Percentiles rank a stretch among this genome's conserved stretches.
phyloP scores from a whole-genome alignment of 2,888 invertebrate genomes.

The Limnephilus auricula region DNA sequence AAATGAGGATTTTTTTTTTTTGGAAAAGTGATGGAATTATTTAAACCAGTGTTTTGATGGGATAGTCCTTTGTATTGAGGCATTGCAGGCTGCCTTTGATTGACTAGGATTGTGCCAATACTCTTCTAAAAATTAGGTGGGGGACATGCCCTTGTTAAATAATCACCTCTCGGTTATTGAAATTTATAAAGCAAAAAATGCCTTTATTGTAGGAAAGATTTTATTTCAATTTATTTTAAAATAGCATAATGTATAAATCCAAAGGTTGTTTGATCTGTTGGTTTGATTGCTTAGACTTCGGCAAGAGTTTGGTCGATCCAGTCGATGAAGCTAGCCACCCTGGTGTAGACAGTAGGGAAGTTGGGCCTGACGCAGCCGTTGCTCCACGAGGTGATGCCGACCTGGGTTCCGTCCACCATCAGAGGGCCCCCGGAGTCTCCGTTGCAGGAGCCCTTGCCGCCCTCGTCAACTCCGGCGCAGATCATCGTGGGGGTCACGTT shows the following conservation, averaged over 20 bases:
- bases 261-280: too few relatives aligned
- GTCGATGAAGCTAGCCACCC: slow-evolving; percentile 35
- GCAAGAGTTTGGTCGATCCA: slow-evolving; percentile 39
- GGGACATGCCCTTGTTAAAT: too few relatives aligned
- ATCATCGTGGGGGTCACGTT: slow-evolving; percentile 4
- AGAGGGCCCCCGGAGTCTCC: slow-evolving; percentile 57
- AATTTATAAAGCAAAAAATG: not conserved
- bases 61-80: too few relatives aligned
- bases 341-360: slow-evolving; percentile 46
- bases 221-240: not conserved
- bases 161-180: not conserved
- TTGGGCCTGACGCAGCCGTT: slow-evolving; percentile 43
- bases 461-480: slow-evolving; percentile 5
- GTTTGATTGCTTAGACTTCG: not conserved
- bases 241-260: too few relatives aligned
- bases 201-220: not conserved
- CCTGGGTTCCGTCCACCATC: slow-evolving; percentile 27
- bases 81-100: too few relatives aligned
- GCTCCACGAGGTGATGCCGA: slow-evolving; percentile 49
- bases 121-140: too few relatives aligned
- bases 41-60: too few relatives aligned
- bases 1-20: too few relatives aligned
- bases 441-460: slow-evolving; percentile 48
- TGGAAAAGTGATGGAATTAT: too few relatives aligned
- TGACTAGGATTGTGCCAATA: too few relatives aligned